Base-by-base conservation (phyloP, 1,140 invertebrate species). In the Amyelois transitella region DNA sequence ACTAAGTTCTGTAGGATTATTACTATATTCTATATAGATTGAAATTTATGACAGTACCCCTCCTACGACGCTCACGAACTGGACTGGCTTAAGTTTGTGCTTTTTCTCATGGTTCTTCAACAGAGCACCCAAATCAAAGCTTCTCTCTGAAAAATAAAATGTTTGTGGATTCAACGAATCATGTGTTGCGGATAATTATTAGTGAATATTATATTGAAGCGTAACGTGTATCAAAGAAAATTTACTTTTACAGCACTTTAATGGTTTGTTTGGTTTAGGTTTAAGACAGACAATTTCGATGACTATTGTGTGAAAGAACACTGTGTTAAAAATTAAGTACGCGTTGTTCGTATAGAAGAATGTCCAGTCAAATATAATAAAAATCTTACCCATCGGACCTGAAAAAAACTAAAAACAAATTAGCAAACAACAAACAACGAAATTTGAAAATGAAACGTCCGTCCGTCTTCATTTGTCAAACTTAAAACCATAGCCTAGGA, bases 21-120 rank as follows among this genome's bases (percentile, higher is more conserved):
- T 43, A 52, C 12, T 38, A 61, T 22, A 49, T 51, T 57, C n/a
- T n/a, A n/a, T n/a, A n/a, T 25, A 61, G 52, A 53, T 56, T 53
- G 53, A 58, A 55, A 54, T 7, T 38, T 24, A 18, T 12, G 49
- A 63, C 53, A 48, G 52, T 80, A 86, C 82, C 77, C 82, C 81
- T 49, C 64, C 68, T n/a, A 75, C 72, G 18, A 82, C 72, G 59
- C 70, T 86, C 22, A 56, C 57, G 49, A 84, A 79, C 49, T 83
- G 73, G 48, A 50, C 51, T 3, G 80, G 82, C 55, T 76, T 84
- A 19, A 19, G 51, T 74, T 83, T 82, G 51, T 83, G 76, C 50
- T 75, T 77, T 64, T 83, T 81, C 50, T 75, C 63, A 64, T 78
- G 69, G 14, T 72, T 71, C 51, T 67, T 70, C 62, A 83, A 50